These are phyloP conservation scores for Alouatta caraya DNA, from an alignment of 2,797 vertebrate species.

Conservation along the genomic window DNA sequence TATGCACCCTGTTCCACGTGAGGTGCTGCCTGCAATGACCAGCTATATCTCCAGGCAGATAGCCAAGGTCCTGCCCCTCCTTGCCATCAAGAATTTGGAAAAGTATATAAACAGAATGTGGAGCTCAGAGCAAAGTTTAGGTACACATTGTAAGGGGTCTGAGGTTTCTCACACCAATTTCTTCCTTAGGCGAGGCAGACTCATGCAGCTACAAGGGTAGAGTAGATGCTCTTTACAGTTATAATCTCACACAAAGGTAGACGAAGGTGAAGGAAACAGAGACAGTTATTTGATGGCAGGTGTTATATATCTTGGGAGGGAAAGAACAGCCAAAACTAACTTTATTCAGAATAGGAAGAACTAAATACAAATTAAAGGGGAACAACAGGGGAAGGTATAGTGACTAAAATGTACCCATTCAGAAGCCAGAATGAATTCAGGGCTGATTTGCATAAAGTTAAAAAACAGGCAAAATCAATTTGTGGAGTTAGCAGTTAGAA, in stretches of 20 bases:
- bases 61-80: no score
- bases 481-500: neutral
- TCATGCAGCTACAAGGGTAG: neutral
- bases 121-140: neutral
- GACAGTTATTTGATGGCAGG: no score
- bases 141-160: neutral
- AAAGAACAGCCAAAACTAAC: neutral
- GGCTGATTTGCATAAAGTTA: neutral
- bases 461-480: neutral
- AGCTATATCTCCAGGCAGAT: neutral
- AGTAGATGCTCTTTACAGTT: neutral
- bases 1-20: rapidly evolving
- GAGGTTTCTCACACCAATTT: neutral
- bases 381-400: neutral
- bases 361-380: neutral
- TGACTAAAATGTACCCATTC: neutral
- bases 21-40: neutral
- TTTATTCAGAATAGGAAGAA: neutral
- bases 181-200: neutral
- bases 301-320: neutral
- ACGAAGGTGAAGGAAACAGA: neutral
- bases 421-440: neutral
- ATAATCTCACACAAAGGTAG: neutral
- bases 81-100: neutral
- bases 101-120: neutral